Base-by-base conservation (phyloP, 2,113 vertebrate genomes). In the Ranitomeya variabilis region DNA sequence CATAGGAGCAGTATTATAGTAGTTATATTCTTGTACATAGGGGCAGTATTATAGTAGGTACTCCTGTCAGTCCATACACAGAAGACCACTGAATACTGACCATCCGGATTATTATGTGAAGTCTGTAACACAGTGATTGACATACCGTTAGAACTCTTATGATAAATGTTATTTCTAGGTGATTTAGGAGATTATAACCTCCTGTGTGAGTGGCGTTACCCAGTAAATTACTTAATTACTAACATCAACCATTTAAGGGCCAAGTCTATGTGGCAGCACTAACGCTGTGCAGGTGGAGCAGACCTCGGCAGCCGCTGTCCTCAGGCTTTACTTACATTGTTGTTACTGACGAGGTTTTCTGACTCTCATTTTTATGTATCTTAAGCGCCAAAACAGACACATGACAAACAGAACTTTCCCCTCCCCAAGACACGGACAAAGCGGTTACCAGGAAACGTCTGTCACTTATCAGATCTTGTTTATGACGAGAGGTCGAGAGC, bases 391-490 rank as follows among this genome's bases (percentile, higher is more conserved):
- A 45, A 81, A 81, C 57, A 81, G 57, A 62, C 23, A 64, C 15
- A 62, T 62, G 80, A 81, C 15, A 81, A 81, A 37, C 59, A 26
- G 80, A 64, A 57, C 16, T 18, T 31, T n/a, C 10, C 14, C 11
- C 80, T 7, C 9, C n/a, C 9, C 8, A 37, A 55, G 57, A 86
- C 18, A 77, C 12, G 54, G 73, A 64, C 16, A 77, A n/a, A 45
- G 59, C 71, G 23, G 67, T n/a, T 26, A 78, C 26, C 85, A 66
- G 73, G 73, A 64, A 78, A 52, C 31, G 23, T 6, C 74, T 45
- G 74, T 54, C 85, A 78, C 74, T 64, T 45, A 74, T 74, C 16
- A 45, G n/a, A 52, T 78, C 71, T 78, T 52, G 73, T 77, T 77
- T 64, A 78, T 64, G 10, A 62, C 15, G 26, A 60, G 31, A 6